phyloP scores from a whole-genome alignment of 2,797 vertebrate species.

The Parauchenoglanis ngamensis region DNA sequence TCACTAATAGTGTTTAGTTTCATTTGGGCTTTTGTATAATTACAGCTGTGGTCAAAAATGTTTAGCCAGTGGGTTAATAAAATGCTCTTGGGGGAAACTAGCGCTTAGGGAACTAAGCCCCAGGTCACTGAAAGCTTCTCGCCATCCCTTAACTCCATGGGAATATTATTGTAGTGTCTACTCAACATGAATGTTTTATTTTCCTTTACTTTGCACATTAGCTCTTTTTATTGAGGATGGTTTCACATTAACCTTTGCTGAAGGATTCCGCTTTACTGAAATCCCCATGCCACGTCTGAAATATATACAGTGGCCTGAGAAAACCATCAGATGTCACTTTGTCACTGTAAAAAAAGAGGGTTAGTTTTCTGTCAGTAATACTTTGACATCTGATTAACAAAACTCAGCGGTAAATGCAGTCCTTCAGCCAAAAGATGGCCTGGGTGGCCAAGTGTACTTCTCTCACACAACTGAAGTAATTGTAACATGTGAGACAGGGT shows the following conservation, averaged over 20 bases:
- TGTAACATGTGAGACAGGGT: neutral
- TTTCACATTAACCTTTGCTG: neutral
- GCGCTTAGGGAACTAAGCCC: constrained; percentile 7
- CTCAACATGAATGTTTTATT: constrained; percentile 50
- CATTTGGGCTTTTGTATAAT: constrained; percentile 66
- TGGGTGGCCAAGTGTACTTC: neutral
- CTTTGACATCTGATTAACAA: neutral
- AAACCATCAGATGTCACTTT: neutral
- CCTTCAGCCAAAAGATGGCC: neutral
- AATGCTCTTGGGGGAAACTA: constrained; percentile 21
- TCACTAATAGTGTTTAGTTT: constrained; percentile 70
- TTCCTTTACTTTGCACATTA: constrained; percentile 60
- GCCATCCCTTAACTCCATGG: neutral
- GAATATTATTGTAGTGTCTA: constrained; percentile 48
- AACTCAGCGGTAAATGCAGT: neutral
- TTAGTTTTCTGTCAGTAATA: neutral
- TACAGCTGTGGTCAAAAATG: constrained; percentile 53
- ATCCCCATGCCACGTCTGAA: constrained; percentile 73
- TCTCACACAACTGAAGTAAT: neutral
- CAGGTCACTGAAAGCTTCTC: constrained; percentile 19
- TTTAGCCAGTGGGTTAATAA: constrained; percentile 47
- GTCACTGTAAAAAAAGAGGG: neutral
- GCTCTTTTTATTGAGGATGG: constrained; percentile 11
- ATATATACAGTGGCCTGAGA: constrained; percentile 61
- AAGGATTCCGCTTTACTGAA: neutral